These are phyloP conservation scores for Lasioglossum lativentre DNA, from an alignment of 2,888 invertebrate species.

Conservation along the genomic window DNA sequence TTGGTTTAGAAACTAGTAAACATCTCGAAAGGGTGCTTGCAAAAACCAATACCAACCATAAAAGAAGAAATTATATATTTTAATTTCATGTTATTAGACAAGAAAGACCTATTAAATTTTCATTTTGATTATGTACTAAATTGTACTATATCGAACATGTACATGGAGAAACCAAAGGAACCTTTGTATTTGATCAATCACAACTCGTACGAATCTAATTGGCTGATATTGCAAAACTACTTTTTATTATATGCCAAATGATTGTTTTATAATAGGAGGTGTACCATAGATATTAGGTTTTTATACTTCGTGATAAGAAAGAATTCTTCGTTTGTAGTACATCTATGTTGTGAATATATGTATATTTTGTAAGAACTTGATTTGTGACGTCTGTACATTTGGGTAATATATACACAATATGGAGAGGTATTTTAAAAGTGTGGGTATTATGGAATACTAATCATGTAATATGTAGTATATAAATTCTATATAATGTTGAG, in stretches of 20 bases:
- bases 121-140: constrained; percentile 1
- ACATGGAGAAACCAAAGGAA: constrained; percentile 54
- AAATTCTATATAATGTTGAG: background rate
- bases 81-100: constrained; percentile 65
- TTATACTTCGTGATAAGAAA: background rate
- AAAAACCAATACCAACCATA: constrained; percentile 84
- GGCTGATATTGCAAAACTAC: constrained; percentile 17
- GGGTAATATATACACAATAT: background rate
- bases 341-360: constrained; percentile 15
- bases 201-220: background rate
- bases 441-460: background rate
- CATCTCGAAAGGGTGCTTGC: constrained; percentile 84
- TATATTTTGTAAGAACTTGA: constrained; percentile 35
- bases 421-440: background rate
- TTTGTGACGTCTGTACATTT: constrained; percentile 33
- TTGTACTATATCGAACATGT: background rate
- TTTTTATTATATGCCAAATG: constrained; percentile 23
- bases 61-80: constrained; percentile 77
- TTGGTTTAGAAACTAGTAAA: constrained; percentile 87
- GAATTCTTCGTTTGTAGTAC: background rate
- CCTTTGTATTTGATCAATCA: background rate
- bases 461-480: background rate
- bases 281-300: background rate
- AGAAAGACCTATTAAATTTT: constrained; percentile 12
- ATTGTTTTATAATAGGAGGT: background rate